Conservation (phyloP, 2,113 vertebrate species). For the Albula glossodonta region DNA sequence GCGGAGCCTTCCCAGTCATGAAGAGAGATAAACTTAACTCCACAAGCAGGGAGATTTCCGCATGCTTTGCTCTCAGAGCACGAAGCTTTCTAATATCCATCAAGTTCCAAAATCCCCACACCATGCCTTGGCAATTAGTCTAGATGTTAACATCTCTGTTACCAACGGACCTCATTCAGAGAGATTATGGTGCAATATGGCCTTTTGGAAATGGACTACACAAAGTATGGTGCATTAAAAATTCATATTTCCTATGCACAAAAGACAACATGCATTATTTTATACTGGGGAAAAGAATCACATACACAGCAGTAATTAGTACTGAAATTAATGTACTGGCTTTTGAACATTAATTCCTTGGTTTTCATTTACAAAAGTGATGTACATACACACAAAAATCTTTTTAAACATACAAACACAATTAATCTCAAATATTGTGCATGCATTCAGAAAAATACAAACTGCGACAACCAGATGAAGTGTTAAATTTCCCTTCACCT, state of each 20-base stretch:
- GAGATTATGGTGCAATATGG: slow-evolving; percentile 51
- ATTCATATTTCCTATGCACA: slow-evolving; percentile 6
- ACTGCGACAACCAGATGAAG: too few relatives aligned
- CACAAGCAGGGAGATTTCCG: slow-evolving; percentile 14
- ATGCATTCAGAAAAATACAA: too few relatives aligned
- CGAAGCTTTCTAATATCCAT: slow-evolving; percentile 20
- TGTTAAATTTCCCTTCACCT: too few relatives aligned
- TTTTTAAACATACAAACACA: too few relatives aligned
- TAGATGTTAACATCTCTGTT: slow-evolving; percentile 57
- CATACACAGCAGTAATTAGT: too few relatives aligned
- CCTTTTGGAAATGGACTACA: slow-evolving; percentile 13
- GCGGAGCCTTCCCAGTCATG: slow-evolving; percentile 15
- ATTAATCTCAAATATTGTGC: too few relatives aligned
- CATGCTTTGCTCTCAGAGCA: slow-evolving; percentile 19
- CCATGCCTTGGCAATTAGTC: slow-evolving; percentile 33
- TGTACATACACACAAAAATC: too few relatives aligned
- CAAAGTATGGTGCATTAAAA: slow-evolving; percentile 7
- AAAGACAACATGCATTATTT: background rate
- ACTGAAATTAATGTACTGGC: too few relatives aligned
- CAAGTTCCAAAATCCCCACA: slow-evolving; percentile 34
- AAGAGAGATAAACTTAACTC: slow-evolving; percentile 45
- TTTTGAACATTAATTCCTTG: too few relatives aligned
- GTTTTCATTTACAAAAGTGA: too few relatives aligned
- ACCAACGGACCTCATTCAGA: slow-evolving; percentile 55
- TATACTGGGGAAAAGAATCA: too few relatives aligned